Evolutionary conservation across 2,888 invertebrate species (phyloP).

Genomic region (Drosophila greeni): DNA sequence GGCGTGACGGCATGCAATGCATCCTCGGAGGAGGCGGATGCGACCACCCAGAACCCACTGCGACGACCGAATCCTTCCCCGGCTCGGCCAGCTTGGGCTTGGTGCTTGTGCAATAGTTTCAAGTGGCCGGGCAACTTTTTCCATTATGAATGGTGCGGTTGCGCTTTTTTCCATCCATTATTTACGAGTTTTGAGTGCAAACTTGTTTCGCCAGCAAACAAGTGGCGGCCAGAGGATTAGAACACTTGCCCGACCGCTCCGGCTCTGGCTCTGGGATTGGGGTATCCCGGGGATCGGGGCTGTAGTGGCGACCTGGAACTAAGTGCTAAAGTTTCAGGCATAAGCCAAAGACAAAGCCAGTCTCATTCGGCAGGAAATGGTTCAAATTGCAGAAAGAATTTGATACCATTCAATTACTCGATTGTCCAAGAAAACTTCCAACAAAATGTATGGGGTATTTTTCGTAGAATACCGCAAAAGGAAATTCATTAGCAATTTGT

Average conservation of each 20-base stretch:
- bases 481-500: neutral
- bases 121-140: slow-evolving; percentile 69
- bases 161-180: slow-evolving; percentile 72
- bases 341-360: slow-evolving; percentile 47
- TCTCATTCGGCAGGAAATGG: slow-evolving; percentile 14
- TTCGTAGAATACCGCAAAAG: neutral
- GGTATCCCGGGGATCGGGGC: slow-evolving; percentile 6
- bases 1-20: slow-evolving; percentile 18
- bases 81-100: slow-evolving; percentile 31
- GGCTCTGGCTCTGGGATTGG: slow-evolving; percentile 20
- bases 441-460: neutral
- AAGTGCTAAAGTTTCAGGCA: slow-evolving; percentile 65
- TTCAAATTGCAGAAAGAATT: slow-evolving; percentile 2
- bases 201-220: slow-evolving; percentile 71
- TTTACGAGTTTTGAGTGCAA: slow-evolving; percentile 73
- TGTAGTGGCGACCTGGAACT: slow-evolving; percentile 39
- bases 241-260: slow-evolving; percentile 66
- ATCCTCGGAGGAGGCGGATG: slow-evolving; percentile 15
- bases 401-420: slow-evolving; percentile 7
- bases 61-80: slow-evolving; percentile 14
- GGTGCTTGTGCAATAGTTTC: slow-evolving; percentile 70
- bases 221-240: slow-evolving; percentile 71
- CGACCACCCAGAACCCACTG: neutral
- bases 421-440: neutral
- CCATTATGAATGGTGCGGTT: slow-evolving; percentile 75